phyloP scores from a whole-genome alignment of 2,888 invertebrate species.

The Xiphydria camelus region DNA sequence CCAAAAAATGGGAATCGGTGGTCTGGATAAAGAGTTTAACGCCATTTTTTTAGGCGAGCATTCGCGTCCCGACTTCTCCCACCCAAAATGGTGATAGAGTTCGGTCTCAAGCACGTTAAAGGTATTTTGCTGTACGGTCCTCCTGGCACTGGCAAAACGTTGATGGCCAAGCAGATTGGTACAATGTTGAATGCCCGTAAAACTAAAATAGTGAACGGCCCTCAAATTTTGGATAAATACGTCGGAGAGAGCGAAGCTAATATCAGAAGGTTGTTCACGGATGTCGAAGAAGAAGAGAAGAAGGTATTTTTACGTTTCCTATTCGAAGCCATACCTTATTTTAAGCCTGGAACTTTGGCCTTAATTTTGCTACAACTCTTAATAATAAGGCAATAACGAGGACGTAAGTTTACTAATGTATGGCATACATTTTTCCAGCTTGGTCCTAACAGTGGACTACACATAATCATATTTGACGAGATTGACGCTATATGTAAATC shows the following conservation, averaged over 20 bases:
- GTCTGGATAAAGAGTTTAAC: slow-evolving; percentile 95
- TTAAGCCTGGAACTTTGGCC: no score
- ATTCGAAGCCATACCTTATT: not conserved
- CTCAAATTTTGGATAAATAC: slow-evolving; percentile 98
- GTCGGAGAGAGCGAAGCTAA: slow-evolving; percentile 99
- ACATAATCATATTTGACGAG: slow-evolving; percentile 99
- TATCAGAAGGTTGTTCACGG: slow-evolving; percentile 91
- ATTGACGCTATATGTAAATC: slow-evolving; percentile 99
- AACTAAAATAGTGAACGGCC: slow-evolving; percentile 99
- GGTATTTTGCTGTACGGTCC: slow-evolving; percentile 96
- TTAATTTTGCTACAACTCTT: not conserved
- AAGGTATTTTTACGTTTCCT: slow-evolving; percentile 62
- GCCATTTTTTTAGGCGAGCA: slow-evolving; percentile 96
- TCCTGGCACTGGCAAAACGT: slow-evolving; percentile 98
- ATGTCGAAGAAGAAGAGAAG: slow-evolving; percentile 98
- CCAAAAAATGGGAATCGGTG: slow-evolving; percentile 99
- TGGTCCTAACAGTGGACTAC: slow-evolving; percentile 95
- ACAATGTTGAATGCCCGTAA: slow-evolving; percentile 98
- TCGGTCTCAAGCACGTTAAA: slow-evolving; percentile 97
- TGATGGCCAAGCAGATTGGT: slow-evolving; percentile 99
- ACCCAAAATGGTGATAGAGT: slow-evolving; percentile 93
- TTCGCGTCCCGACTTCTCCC: slow-evolving; percentile 99
- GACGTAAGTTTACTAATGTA: no score
- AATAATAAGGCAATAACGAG: no score
- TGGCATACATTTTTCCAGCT: slow-evolving; percentile 63